phyloP scores from a whole-genome alignment of 1,140 invertebrate genomes.

The Pemphigus obesinymphae region DNA sequence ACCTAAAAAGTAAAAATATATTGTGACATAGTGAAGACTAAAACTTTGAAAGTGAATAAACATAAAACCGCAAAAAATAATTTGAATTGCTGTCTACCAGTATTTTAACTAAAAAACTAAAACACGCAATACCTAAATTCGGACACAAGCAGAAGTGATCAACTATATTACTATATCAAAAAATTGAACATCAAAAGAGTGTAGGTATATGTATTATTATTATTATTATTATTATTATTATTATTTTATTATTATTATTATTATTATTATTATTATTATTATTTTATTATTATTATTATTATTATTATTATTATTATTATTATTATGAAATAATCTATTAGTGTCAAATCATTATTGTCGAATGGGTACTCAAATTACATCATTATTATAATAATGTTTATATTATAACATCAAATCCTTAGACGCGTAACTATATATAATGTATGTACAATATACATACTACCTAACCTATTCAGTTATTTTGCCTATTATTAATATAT shows the following conservation, averaged over 20 bases:
- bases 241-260: slow-evolving; percentile 3
- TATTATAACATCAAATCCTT: background rate
- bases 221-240: background rate
- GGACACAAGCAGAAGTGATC: no score
- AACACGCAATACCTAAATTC: background rate
- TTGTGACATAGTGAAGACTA: background rate
- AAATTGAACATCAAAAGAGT: no score
- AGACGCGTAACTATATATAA: background rate
- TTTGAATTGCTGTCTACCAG: background rate
- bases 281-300: background rate
- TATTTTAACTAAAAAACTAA: background rate
- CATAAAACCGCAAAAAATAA: background rate
- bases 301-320: background rate
- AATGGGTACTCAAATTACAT: background rate
- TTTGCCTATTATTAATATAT: background rate
- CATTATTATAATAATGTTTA: slow-evolving; percentile 3
- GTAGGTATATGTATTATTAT: no score
- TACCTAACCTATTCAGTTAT: background rate
- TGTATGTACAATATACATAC: no score
- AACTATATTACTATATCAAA: no score
- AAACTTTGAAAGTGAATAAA: background rate
- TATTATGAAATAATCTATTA: slow-evolving; percentile 18
- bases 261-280: background rate
- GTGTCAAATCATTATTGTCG: background rate
- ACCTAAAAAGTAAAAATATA: background rate